Evolutionary conservation across 2,888 invertebrate genomes (phyloP), one percentile per base, ranked within the genome.

Genomic region (Acrobasis suavella): DNA sequence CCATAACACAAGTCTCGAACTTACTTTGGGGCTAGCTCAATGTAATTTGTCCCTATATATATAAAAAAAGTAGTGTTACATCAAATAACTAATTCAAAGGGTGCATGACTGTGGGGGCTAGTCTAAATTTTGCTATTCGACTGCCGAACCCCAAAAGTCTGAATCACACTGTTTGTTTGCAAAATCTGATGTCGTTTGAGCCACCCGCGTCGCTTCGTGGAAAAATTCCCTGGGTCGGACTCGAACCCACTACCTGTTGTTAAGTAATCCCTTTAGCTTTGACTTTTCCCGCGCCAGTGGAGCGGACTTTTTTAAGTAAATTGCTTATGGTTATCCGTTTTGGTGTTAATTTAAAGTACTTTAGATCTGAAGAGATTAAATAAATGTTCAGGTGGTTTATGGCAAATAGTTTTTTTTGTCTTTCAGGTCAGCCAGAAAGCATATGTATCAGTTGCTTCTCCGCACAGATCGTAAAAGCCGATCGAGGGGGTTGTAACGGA

Each of bases 121-220:
- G 14, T 42, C 10, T 12, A 1, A 42, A 12, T 12, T 2, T 42
- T 42, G 10, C 14, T 42, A 12, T 14, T 42, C 2, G 32, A n/a
- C 1, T 15, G 14, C 38, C 22, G 56, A 17, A 56, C 56, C 56
- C 56, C 17, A n/a, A 56, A 56, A 42, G n/a, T 2, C 50, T 54
- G 38, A 60, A 68, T 22, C 22, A 12, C 65, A 74, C 76, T 72
- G 12, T 79, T 75, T 77, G 74, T 80, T 79, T 76, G 77, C 72
- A 72, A 76, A 76, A 74, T 75, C 74, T 81, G 79, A 82, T 81
- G 73, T 74, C 72, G 76, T 80, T 78, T 77, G 74, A 74, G 59
- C 87, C 87, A 86, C 86, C 86, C 86, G 82, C 86, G 72, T 77
- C 65, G 85, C 66, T 86, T 83, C 85, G 69, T 65, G 71, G 86